Conservation (phyloP, 1,140 invertebrate genomes). For the Brachystomella parvula region DNA sequence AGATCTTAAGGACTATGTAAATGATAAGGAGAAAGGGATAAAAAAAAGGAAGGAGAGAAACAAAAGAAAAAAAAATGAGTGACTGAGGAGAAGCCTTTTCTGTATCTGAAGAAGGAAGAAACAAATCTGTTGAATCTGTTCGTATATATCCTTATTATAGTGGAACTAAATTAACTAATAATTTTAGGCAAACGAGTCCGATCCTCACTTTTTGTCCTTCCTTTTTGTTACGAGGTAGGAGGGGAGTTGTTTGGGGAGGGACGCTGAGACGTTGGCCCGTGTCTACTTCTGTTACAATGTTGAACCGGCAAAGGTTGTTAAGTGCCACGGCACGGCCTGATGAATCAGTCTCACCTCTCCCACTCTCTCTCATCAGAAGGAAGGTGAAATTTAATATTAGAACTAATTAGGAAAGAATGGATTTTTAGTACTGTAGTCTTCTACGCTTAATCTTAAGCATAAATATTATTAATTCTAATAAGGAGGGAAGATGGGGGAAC, state of each 20-base stretch:
- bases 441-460: too few relatives aligned
- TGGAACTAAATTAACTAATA: background rate
- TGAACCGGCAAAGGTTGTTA: slow-evolving; percentile 12
- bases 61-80: background rate
- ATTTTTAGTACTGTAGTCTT: too few relatives aligned
- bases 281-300: slow-evolving; percentile 8
- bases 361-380: too few relatives aligned
- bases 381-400: too few relatives aligned
- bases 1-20: too few relatives aligned
- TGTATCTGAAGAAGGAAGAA: background rate
- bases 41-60: too few relatives aligned
- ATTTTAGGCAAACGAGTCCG: background rate
- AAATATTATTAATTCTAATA: too few relatives aligned
- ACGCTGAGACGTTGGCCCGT: slow-evolving; percentile 2
- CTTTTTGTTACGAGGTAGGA: background rate
- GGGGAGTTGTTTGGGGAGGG: background rate
- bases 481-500: too few relatives aligned
- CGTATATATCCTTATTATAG: too few relatives aligned
- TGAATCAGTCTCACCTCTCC: background rate
- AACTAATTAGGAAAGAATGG: too few relatives aligned
- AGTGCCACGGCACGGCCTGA: slow-evolving; percentile 7
- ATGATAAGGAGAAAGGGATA: too few relatives aligned
- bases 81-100: slow-evolving; percentile 5
- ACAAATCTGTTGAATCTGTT: too few relatives aligned
- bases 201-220: background rate